Evolutionary conservation across 2,888 invertebrate species (phyloP).

Genomic region (Aphodius granarius): DNA sequence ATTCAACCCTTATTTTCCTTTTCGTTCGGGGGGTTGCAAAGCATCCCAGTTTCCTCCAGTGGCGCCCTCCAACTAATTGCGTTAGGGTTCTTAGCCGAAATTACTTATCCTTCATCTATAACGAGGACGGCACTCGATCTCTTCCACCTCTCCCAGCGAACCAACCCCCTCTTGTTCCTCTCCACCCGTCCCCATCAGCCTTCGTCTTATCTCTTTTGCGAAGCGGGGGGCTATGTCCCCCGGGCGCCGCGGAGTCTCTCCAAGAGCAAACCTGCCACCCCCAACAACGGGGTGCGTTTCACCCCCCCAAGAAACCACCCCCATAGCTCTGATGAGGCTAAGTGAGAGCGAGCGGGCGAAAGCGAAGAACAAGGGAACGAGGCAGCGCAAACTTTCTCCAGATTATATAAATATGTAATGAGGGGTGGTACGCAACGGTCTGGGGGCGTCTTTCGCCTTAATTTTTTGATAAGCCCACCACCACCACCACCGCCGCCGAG

Average conservation of each 20-base stretch:
- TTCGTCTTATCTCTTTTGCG: background rate
- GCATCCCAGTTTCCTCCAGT: slow-evolving; percentile 37
- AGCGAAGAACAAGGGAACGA: slow-evolving; percentile 23
- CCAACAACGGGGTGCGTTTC: too few species aligned
- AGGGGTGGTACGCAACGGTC: background rate
- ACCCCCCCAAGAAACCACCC: background rate
- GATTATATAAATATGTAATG: slow-evolving; percentile 27
- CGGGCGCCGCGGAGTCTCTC: background rate
- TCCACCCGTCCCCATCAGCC: background rate
- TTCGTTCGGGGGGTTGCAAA: slow-evolving; percentile 28
- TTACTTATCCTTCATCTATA: slow-evolving; percentile 62
- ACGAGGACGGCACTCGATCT: slow-evolving; percentile 12
- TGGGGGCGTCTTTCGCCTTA: background rate
- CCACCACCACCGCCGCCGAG: background rate
- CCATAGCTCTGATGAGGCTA: background rate
- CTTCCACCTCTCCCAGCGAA: background rate
- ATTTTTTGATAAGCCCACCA: slow-evolving; percentile 31
- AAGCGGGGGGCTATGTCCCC: background rate
- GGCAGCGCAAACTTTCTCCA: slow-evolving; percentile 42
- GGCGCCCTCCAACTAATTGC: slow-evolving; percentile 62
- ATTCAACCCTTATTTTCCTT: slow-evolving; percentile 60
- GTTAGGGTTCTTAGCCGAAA: slow-evolving; percentile 71
- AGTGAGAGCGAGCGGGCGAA: background rate
- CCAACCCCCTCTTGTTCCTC: background rate
- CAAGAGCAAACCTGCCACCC: background rate